Conservation (phyloP, 2,113 vertebrate genomes). For the Tachysurus fulvidraco region DNA sequence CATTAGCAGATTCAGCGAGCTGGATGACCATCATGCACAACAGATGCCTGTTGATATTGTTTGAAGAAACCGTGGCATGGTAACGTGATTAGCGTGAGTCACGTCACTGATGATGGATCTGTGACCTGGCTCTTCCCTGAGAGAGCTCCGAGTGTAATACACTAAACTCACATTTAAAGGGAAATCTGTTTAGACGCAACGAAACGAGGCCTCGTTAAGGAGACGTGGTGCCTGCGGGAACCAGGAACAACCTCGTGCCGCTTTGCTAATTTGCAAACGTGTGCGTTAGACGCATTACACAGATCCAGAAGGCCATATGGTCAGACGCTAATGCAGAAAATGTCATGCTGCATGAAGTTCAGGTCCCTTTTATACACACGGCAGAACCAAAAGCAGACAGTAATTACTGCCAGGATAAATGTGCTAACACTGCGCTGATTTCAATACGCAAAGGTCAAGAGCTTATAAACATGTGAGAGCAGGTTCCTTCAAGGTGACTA, state of each 20-base stretch:
- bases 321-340: slow-evolving; percentile 38
- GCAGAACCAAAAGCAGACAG: slow-evolving; percentile 1
- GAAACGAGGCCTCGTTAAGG: slow-evolving; percentile 44
- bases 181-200: slow-evolving; percentile 51
- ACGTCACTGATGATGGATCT: slow-evolving; percentile 28
- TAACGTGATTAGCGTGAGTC: slow-evolving; percentile 41
- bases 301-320: slow-evolving; percentile 45
- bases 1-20: background rate
- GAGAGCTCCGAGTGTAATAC: background rate
- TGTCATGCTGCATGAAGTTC: slow-evolving; percentile 14
- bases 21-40: slow-evolving; percentile 25
- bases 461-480: background rate
- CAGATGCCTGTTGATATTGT: slow-evolving; percentile 47
- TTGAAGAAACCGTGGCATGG: background rate
- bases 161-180: slow-evolving; percentile 11
- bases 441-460: slow-evolving; percentile 27
- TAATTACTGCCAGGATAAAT: background rate
- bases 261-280: slow-evolving; percentile 39
- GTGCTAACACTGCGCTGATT: background rate
- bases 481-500: background rate
- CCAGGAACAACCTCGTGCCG: slow-evolving; percentile 19
- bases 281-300: slow-evolving; percentile 40
- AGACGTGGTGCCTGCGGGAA: slow-evolving; percentile 36
- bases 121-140: background rate
- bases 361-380: background rate